Base-by-base conservation (phyloP, 2,888 invertebrate species). In the Phlogophora meticulosa region DNA sequence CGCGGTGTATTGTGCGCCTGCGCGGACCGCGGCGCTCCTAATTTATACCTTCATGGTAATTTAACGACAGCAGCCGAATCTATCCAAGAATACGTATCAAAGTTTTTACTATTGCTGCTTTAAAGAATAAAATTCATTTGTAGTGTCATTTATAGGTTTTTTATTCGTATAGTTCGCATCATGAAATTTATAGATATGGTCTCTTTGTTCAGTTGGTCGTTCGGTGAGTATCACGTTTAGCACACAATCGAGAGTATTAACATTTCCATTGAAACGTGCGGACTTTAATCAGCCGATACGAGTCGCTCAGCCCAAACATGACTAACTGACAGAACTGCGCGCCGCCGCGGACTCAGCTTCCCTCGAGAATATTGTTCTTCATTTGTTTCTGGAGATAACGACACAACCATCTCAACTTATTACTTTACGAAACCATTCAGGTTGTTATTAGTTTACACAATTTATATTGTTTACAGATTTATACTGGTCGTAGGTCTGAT, bases 1-100 rank as follows among this genome's bases (percentile, higher is more conserved):
- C 86, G 87, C 86, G 81, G 81, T 65, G 88, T 86, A 89, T 92
- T 93, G 91, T 92, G 87, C 87, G 88, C 85, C 85, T 76, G 88
- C 87, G 88, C 88, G 78, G 85, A 81, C 87, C 90, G 90, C 90
- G 85, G 88, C 86, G 78, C 85, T 85, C 82, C 88, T 93, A 93
- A 95, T 95, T 95, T 95, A 95, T 95, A 92, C 87, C 93, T 93
- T 94, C 95, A 95, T 92, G 95, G 91, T 90, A 89, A 90, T 92
- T 93, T 91, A 92, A 87, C 80, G 87, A 89, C 87, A 87, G 81
- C 88, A 89, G 76, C 88, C 88, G 85, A 92, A 92, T 89, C 84
- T 86, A 85, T 84, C 85, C 83, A 81, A 90, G 92, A 88, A 85
- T 89, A 86, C 85, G 76, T 87, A 90, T 88, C 87, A 90, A 85